Evolutionary conservation across 92 coral and sea anemone genomes (phyloP).

Genomic region (Phenganax subtilis): DNA sequence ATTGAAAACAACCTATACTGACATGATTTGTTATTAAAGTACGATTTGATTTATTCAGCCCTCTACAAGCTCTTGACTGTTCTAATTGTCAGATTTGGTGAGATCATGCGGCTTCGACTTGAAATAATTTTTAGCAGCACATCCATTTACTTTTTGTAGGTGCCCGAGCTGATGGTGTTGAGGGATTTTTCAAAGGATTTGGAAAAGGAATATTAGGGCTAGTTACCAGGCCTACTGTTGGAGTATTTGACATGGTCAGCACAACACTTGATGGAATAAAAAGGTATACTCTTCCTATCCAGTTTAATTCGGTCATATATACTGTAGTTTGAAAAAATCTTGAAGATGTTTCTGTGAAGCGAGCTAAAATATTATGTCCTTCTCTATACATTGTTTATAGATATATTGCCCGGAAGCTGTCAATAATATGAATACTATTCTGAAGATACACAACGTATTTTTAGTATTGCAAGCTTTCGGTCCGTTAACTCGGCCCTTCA

Average conservation of each 20-base stretch:
- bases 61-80: not conserved
- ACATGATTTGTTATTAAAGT: no score
- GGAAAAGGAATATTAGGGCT: conserved; percentile 95
- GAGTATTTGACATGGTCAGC: conserved; percentile 96
- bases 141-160: conserved; percentile 47
- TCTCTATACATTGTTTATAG: no score
- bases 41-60: no score
- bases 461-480: no score
- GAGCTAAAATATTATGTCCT: no score
- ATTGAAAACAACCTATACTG: no score
- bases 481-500: no score
- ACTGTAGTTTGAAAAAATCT: no score
- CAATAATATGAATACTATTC: no score
- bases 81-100: not conserved
- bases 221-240: conserved; percentile 86
- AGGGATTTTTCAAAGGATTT: conserved; percentile 93
- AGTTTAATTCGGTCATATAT: not conserved
- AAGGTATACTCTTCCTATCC: conserved; percentile 50
- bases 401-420: no score
- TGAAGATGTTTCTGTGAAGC: no score
- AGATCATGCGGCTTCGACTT: not conserved
- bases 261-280: conserved; percentile 93
- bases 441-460: no score
- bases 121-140: not conserved
- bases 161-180: conserved; percentile 88